A percentile compares a stretch with the other conserved stretches of the same genome.
These are phyloP conservation scores for Drosophila triauraria DNA, from an alignment of 1,140 invertebrate species.

Conservation along the genomic window DNA sequence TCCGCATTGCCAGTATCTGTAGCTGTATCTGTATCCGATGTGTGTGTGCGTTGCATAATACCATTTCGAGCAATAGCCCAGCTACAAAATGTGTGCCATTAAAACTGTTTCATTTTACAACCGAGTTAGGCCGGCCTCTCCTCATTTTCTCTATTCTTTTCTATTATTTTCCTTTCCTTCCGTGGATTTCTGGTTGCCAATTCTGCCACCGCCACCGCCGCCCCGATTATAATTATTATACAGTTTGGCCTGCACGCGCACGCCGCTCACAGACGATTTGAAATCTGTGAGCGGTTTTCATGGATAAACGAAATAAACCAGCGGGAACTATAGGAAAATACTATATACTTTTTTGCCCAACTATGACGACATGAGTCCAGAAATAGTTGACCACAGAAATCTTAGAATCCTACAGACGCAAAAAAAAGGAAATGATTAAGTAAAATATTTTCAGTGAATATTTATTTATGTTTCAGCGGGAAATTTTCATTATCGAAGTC, in stretches of 20 bases:
- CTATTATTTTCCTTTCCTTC: conserved; percentile 8
- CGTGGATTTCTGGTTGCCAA: conserved; percentile 30
- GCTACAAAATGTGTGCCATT: conserved; percentile 58
- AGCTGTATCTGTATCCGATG: conserved; percentile 32
- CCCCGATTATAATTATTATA: conserved; percentile 32
- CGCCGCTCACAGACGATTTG: conserved; percentile 20
- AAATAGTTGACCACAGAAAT: conserved; percentile 58
- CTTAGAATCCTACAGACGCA: background rate
- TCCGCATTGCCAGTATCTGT: conserved; percentile 15
- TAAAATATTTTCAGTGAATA: background rate
- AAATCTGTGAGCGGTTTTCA: conserved; percentile 24
- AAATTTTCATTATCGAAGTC: background rate
- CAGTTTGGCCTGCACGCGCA: conserved; percentile 28
- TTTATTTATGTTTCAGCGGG: conserved; percentile 1
- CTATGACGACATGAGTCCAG: conserved; percentile 67
- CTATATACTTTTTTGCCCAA: conserved; percentile 34
- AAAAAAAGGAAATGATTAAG: conserved; percentile 3
- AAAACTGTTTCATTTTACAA: conserved; percentile 63
- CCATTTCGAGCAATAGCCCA: conserved; percentile 69
- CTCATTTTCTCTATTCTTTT: conserved; percentile 20
- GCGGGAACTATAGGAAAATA: conserved; percentile 41
- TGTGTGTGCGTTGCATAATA: conserved; percentile 75
- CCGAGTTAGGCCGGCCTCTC: conserved; percentile 29
- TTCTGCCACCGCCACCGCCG: conserved; percentile 4
- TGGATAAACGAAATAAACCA: conserved; percentile 38